Evolutionary conservation across 2,113 vertebrate genomes (phyloP).

Genomic region (Megaptera novaeangliae): DNA sequence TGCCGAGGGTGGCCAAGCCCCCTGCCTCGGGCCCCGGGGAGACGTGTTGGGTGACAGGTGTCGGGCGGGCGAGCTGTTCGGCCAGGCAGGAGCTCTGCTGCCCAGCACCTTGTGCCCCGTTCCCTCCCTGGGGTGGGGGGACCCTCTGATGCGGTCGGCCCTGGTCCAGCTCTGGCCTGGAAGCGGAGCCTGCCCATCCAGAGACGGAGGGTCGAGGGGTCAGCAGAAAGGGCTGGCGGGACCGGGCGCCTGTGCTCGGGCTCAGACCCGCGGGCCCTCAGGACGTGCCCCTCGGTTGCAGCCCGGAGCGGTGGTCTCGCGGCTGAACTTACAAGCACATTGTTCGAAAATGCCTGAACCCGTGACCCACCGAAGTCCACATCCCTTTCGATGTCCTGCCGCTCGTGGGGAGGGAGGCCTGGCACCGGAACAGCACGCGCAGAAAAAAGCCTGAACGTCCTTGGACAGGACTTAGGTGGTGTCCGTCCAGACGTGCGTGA

Average conservation of each 20-base stretch:
- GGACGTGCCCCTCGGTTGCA: background rate
- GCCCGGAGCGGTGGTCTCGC: background rate
- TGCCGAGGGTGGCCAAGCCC: background rate
- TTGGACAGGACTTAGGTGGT: too few relatives aligned
- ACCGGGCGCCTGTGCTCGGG: background rate
- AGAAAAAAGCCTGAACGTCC: background rate
- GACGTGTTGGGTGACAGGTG: too few relatives aligned
- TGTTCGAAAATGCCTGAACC: too few relatives aligned
- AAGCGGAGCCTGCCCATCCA: background rate
- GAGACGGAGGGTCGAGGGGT: background rate
- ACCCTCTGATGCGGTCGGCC: background rate
- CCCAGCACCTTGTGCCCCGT: background rate
- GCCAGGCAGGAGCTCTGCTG: background rate
- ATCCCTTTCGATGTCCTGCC: background rate
- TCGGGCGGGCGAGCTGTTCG: background rate
- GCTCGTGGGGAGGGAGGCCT: background rate
- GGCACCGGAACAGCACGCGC: background rate
- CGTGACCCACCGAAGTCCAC: background rate
- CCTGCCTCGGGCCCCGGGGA: too few relatives aligned
- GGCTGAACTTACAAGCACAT: too few relatives aligned
- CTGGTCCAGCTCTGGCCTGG: background rate
- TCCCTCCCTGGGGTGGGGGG: background rate
- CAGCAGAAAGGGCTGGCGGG: background rate
- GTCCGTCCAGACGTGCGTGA: background rate
- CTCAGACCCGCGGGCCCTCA: too few relatives aligned